A percentile compares a stretch with the other conserved stretches of the same genome.
Evolutionary conservation across 2,888 invertebrate species (phyloP).

Genomic region (Caenorhabditis macrosperma): DNA sequence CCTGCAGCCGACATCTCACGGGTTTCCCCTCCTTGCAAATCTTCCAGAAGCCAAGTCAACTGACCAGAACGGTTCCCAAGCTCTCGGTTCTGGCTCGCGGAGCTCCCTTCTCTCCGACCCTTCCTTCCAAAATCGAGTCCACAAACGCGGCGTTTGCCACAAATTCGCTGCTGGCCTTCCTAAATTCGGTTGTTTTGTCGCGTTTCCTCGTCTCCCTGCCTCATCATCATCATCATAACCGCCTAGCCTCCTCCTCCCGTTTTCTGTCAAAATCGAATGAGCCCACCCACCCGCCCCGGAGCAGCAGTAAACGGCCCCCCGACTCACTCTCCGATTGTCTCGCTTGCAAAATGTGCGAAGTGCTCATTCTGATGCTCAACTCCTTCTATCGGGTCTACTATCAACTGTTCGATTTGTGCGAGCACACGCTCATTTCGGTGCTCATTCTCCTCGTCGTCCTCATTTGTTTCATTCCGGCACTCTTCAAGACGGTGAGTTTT

Average conservation of each 20-base stretch:
- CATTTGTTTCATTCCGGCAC: slow-evolving; percentile 67
- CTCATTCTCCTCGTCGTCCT: slow-evolving; percentile 67
- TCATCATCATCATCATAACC: slow-evolving; percentile 42
- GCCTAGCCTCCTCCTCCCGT: background rate
- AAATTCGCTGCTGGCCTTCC: slow-evolving; percentile 4
- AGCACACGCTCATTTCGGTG: slow-evolving; percentile 69
- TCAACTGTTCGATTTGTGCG: slow-evolving; percentile 72
- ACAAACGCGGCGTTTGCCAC: no score
- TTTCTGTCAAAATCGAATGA: slow-evolving; percentile 40
- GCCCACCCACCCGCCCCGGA: background rate
- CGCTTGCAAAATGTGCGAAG: slow-evolving; percentile 71
- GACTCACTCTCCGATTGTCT: no score
- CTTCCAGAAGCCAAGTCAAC: no score
- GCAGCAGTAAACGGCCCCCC: no score
- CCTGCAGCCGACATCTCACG: no score
- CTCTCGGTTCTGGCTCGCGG: no score
- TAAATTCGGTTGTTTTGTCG: slow-evolving; percentile 39
- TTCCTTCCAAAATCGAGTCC: background rate
- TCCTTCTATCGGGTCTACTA: slow-evolving; percentile 75
- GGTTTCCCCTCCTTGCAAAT: no score
- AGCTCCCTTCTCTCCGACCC: no score
- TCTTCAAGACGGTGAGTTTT: slow-evolving; percentile 62
- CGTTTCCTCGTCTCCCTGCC: background rate
- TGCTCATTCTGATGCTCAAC: slow-evolving; percentile 70
- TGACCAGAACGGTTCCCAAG: no score